Evolutionary conservation across 1,140 invertebrate genomes (phyloP), one percentile per base, ranked within the genome.

Genomic region (Sesamia nonagrioides): DNA sequence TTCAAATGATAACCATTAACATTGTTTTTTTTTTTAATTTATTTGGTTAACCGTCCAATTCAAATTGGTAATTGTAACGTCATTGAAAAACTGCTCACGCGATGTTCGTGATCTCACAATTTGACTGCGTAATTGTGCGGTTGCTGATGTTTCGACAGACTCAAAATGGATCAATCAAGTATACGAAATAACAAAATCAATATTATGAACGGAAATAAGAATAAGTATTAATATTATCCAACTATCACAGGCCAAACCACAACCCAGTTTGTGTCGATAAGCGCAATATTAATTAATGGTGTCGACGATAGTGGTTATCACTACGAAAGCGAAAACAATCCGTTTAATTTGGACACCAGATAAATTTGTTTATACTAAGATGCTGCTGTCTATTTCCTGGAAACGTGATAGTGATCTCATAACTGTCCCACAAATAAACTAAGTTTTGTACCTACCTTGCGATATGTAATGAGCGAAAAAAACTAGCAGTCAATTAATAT

Each of bases 251-350:
- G 21, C 56, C 45, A 27, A 72, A 68, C 78, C 76, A 74, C 84
- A 87, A 91, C 86, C 88, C 81, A 91, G 66, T 87, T 90, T 84
- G 77, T 27, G 50, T 54, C 82, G 91, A 90, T 92, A 89, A 89
- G 73, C 56, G 45, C 84, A 85, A 88, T 89, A 84, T 83, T 90
- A 90, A 88, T 89, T 84, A 91, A 90, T 88, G 83, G 84, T 89
- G 86, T 86, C 86, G 84, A 77, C 60, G 88, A 91, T 91, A 91
- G 84, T 84, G 79, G 84, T 89, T 85, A 81, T 88, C 82, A 80
- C 9, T 82, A 71, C 79, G 83, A 89, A 87, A 89, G 84, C 78
- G 82, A 89, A 87, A 88, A 87, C 78, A 85, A 83, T 80, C 75
- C 80, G 71, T 77, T 78, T 78, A 61, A 61, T 75, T 75, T 73